Base-by-base conservation (phyloP, 1,140 invertebrate genomes). In the Teleopsis dalmanni region DNA sequence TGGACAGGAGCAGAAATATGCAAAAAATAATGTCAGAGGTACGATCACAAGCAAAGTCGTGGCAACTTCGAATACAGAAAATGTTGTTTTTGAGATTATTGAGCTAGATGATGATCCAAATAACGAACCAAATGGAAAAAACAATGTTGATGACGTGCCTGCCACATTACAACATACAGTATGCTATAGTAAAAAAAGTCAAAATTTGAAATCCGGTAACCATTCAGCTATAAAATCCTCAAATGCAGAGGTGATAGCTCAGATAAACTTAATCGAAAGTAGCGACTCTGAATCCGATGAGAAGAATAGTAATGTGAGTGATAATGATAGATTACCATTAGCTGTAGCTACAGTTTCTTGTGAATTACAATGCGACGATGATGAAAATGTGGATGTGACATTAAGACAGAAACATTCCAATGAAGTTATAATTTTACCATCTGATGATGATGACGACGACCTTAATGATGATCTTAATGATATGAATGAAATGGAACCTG, bases 191-290 rank as follows among this genome's bases (percentile, higher is more conserved):
- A 21, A 8, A 3, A 43, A 4, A 9, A 29, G 0, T 11, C 23
- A 29, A 31, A n/a, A n/a, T n/a, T n/a, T n/a, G n/a, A n/a, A n/a
- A 18, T 10, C 2, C 19, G 10, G 11, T 26, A n/a, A n/a, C 23
- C 25, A 13, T 6, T 4, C 18, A 25, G 9, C 42, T 16, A 11
- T 25, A 14, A 46, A 49, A 7, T 21, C 38, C 10, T 27, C 36
- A 4, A 47, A 58, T 5, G 38, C 48, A 19, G 50, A 54, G 13
- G 58, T 67, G 37, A 60, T 67, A 25, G 64, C 64, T 2, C 40
- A 57, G 31, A 67, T 67, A 16, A 59, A 67, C 35, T 40, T 67
- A 0, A 51, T 57, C 16, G 64, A 67, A 23, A 67, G 61, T 22
- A 60, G 58, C 16, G 59, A 66, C 5, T 37, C 42, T 10, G 56